Conservation (phyloP, 2,797 vertebrate species). For the Sebastolobus alascanus region DNA sequence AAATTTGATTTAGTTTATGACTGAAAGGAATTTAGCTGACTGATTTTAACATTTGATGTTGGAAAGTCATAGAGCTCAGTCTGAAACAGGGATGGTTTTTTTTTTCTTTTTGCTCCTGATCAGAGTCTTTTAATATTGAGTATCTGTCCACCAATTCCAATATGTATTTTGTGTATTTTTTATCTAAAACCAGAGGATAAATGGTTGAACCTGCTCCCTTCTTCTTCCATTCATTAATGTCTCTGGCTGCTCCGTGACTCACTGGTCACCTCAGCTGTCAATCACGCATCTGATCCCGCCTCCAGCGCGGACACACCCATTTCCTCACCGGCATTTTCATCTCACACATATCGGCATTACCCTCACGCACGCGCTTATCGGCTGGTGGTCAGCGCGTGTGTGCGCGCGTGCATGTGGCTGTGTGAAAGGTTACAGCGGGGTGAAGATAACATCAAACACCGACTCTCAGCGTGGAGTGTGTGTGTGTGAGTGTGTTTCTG, state of each 20-base stretch:
- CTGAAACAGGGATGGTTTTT: no score
- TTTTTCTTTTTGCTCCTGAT: no score
- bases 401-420: slow-evolving; percentile 15
- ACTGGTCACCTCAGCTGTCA: slow-evolving; percentile 60
- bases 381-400: neutral
- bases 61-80: no score
- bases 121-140: no score
- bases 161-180: no score
- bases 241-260: neutral
- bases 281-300: slow-evolving; percentile 55
- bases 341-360: slow-evolving; percentile 17
- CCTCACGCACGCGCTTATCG: slow-evolving; percentile 12
- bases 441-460: slow-evolving; percentile 54
- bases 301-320: slow-evolving; percentile 63
- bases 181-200: no score
- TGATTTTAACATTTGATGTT: no score
- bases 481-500: slow-evolving; percentile 14
- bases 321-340: slow-evolving; percentile 49
- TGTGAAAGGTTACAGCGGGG: slow-evolving; percentile 58
- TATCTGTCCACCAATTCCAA: no score
- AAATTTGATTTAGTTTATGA: no score
- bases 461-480: slow-evolving; percentile 12
- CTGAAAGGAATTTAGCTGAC: no score
- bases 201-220: no score
- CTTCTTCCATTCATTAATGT: neutral